Percentiles rank a stretch among this genome's conserved stretches.
phyloP scores from a whole-genome alignment of 2,113 vertebrate species.

The Sorex fumeus region DNA sequence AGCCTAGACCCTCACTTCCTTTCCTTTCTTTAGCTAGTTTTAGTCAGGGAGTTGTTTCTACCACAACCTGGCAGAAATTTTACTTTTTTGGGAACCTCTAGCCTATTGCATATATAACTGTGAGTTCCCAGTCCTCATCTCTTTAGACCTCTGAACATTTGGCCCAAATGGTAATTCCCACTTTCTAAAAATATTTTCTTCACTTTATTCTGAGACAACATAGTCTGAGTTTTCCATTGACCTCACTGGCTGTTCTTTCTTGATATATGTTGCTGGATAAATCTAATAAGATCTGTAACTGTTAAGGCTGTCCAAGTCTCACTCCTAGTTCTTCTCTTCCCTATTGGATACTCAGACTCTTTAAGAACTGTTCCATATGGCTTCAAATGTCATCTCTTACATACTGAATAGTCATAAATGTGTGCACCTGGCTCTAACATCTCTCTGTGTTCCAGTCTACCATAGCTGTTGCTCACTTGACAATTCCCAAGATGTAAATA shows the following conservation, averaged over 20 bases:
- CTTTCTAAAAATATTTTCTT: slow-evolving; percentile 34
- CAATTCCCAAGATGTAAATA: not conserved
- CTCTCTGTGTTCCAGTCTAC: not conserved
- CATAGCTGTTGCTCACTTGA: too few species aligned
- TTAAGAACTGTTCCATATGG: not conserved
- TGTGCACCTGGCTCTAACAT: not conserved
- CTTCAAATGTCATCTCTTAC: not conserved
- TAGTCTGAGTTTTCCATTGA: not conserved
- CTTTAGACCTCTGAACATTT: not conserved
- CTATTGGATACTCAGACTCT: not conserved
- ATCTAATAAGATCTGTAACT: not conserved
- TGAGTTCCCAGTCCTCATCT: not conserved
- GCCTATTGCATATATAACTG: not conserved
- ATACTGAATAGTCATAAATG: not conserved
- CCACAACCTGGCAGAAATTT: not conserved
- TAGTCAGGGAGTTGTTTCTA: not conserved
- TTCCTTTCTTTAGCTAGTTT: slow-evolving; percentile 16
- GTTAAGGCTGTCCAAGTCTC: not conserved
- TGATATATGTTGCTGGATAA: too few species aligned
- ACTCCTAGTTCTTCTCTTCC: not conserved
- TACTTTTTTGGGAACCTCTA: not conserved
- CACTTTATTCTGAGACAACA: not conserved
- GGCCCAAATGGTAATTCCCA: not conserved
- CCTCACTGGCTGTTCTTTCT: not conserved
- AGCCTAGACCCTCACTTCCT: not conserved